These are phyloP conservation scores for Psittacara wagleri DNA, from an alignment of 2,113 vertebrate species.

Conservation along the genomic window DNA sequence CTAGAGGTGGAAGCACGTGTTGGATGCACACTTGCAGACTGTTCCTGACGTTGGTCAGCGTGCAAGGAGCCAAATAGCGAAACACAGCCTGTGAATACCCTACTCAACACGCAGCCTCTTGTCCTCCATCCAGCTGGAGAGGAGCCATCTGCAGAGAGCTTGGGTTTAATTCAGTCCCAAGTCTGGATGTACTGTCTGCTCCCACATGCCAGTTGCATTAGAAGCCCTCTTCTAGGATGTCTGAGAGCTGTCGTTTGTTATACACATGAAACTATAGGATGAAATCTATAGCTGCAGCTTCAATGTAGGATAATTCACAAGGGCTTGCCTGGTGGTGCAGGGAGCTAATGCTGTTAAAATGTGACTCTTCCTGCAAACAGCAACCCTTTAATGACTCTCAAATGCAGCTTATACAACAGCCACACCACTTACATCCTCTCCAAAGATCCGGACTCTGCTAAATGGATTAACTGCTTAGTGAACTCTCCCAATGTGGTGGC, in stretches of 20 bases:
- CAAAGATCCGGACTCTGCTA: slow-evolving; percentile 24
- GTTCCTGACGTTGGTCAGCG: neutral
- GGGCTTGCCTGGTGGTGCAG: neutral
- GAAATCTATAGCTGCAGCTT: slow-evolving; percentile 36
- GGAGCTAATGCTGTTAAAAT: slow-evolving; percentile 35
- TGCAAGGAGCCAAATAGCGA: neutral
- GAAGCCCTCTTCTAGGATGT: neutral
- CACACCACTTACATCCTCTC: slow-evolving; percentile 25
- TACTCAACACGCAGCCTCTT: neutral
- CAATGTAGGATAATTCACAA: slow-evolving; percentile 1
- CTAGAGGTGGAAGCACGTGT: neutral
- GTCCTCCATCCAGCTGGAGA: neutral
- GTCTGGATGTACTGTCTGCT: neutral
- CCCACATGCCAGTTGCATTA: neutral
- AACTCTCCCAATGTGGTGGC: neutral
- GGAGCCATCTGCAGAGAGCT: neutral
- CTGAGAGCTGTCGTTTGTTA: slow-evolving; percentile 29
- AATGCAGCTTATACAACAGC: neutral
- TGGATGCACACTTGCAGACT: neutral
- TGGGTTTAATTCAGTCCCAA: neutral
- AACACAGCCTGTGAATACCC: fast-evolving
- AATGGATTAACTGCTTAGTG: slow-evolving; percentile 54
- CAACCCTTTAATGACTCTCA: slow-evolving; percentile 52
- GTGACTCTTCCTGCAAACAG: neutral
- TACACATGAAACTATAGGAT: neutral